Evolutionary conservation across 2,888 invertebrate genomes (phyloP), one percentile per base, ranked within the genome.

Genomic region (Meloe dianella): DNA sequence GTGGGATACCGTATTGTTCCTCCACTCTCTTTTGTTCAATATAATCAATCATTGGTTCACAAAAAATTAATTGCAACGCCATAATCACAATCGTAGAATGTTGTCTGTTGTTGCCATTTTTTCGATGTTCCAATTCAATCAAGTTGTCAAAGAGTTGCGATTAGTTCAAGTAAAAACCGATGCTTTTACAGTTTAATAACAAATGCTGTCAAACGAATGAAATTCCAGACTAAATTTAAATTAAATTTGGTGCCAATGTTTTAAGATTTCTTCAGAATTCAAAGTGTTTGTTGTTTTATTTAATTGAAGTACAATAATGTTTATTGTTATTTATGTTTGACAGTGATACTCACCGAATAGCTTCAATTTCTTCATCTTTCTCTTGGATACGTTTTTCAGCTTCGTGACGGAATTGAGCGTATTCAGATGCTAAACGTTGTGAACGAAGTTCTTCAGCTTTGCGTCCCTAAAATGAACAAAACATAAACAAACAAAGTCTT

Each of bases 311-410:
- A 65, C 66, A 68, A 63, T n/a, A n/a, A n/a, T n/a, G 66, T 65
- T 65, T 65, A 24, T 56, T 41, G 41, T 56, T 35, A 7, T 51
- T 24, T 61, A 30, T 20, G 12, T 30, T 38, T 14, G 17, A 8
- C 3, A 38, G 6, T 12, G 30, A 17, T 59, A 84, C 93, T 92
- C 85, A 98, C 98, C 97, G 96, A 84, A 98, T 94, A 78, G 91
- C 88, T 87, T 99, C 98, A 82, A 99, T 92, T 87, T 99, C 98
- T 84, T 99, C 98, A 78, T 98, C 98, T 90, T 98, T 98, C 88
- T 98, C 97, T 76, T 93, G 92, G 80, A 99, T 89, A 81, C 98
- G 94, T 85, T 95, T 95, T 86, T 99, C 99, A 82, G 95, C 94
- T 81, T 99, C 98, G 84, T 96, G 95, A 80, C 97, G 94, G 89